Evolutionary conservation across 2,797 vertebrate genomes (phyloP).

Genomic region (Fistularia tabacaria): DNA sequence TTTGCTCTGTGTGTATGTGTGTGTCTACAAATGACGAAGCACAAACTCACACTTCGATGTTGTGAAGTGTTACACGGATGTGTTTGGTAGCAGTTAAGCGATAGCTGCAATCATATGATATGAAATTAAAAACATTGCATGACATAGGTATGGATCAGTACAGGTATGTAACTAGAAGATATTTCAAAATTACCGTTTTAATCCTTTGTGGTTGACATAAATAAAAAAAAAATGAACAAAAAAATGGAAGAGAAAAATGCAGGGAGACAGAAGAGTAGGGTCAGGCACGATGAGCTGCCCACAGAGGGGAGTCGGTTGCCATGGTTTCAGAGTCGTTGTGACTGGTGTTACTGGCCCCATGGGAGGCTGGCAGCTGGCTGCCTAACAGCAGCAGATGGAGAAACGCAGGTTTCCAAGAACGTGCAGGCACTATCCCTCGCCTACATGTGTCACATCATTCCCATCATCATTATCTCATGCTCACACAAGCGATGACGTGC

Average conservation of each 20-base stretch:
- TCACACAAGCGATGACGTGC: no score
- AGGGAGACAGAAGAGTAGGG: slow-evolving; percentile 4
- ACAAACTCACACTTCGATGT: no score
- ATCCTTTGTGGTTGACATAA: background rate
- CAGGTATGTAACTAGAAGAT: no score
- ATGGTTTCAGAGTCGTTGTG: slow-evolving; percentile 64
- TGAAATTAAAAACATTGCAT: no score
- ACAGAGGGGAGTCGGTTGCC: slow-evolving; percentile 56
- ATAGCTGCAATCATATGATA: no score
- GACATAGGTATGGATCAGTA: no score
- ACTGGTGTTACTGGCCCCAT: slow-evolving; percentile 62
- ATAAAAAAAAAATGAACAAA: slow-evolving; percentile 5
- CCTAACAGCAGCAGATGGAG: slow-evolving; percentile 69
- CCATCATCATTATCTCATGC: slow-evolving; percentile 38
- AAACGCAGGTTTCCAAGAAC: slow-evolving; percentile 64
- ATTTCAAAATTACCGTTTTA: no score
- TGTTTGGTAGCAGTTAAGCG: no score
- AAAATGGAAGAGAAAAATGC: slow-evolving; percentile 16
- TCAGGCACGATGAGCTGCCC: slow-evolving; percentile 40
- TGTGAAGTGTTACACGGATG: no score
- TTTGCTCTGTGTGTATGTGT: no score
- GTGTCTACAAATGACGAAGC: no score
- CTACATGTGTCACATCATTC: slow-evolving; percentile 60
- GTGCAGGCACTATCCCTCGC: slow-evolving; percentile 50
- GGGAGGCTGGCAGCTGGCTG: slow-evolving; percentile 62